Evolutionary conservation across 1,140 invertebrate species (phyloP).

Genomic region (Saxidomus purpurata): DNA sequence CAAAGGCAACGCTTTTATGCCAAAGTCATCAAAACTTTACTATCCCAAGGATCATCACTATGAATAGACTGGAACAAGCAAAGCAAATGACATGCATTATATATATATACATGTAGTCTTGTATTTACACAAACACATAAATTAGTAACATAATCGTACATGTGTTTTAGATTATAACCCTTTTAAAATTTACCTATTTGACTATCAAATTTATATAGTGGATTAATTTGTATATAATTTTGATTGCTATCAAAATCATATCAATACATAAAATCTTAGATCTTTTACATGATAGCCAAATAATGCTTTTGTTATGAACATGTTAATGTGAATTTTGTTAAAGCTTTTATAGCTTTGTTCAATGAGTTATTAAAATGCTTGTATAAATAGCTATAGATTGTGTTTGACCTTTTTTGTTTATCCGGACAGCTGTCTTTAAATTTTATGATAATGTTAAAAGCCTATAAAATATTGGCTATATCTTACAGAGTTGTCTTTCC

Average conservation of each 20-base stretch:
- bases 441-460: background rate
- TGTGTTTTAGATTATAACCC: background rate
- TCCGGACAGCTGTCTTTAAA: background rate
- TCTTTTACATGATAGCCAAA: background rate
- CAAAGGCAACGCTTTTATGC: no score
- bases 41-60: no score
- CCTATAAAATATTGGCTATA: background rate
- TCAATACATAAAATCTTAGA: constrained; percentile 4
- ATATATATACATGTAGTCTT: no score
- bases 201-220: background rate
- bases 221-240: constrained; percentile 1
- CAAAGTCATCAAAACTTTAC: no score
- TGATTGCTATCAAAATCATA: constrained; percentile 1
- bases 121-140: no score
- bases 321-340: background rate
- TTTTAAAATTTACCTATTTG: background rate
- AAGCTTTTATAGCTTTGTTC: constrained; percentile 8
- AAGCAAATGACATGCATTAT: no score
- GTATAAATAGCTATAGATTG: constrained; percentile 3
- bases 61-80: no score
- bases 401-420: constrained; percentile 20
- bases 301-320: background rate
- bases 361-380: constrained; percentile 11
- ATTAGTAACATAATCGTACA: no score
- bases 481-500: no score